Percentiles rank a stretch among this genome's conserved stretches.
These are phyloP conservation scores for Acleris cristana DNA, from an alignment of 2,888 invertebrate species.

Conservation along the genomic window DNA sequence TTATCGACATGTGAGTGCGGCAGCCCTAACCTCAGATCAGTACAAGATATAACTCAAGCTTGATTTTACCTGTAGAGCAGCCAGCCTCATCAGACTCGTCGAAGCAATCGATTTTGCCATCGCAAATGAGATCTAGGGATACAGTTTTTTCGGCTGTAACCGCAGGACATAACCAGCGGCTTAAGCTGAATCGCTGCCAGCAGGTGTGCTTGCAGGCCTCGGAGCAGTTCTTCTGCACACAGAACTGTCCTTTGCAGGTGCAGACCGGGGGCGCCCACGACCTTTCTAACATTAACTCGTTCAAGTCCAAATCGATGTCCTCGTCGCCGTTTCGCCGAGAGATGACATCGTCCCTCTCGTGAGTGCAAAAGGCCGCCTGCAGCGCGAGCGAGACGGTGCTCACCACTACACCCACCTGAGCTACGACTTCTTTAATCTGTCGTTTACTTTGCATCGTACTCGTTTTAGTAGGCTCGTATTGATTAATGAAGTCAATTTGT, in stretches of 20 bases:
- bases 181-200: slow-evolving; percentile 57
- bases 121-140: slow-evolving; percentile 61
- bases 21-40: no score
- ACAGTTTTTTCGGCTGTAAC: slow-evolving; percentile 50
- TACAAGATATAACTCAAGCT: neutral
- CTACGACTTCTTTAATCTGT: slow-evolving; percentile 43
- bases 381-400: slow-evolving; percentile 53
- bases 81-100: slow-evolving; percentile 67
- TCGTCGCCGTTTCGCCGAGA: slow-evolving; percentile 27
- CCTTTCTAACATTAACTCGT: slow-evolving; percentile 36
- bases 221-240: slow-evolving; percentile 51
- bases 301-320: slow-evolving; percentile 20
- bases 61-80: slow-evolving; percentile 50
- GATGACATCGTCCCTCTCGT: slow-evolving; percentile 31
- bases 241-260: slow-evolving; percentile 52
- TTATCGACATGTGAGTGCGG: no score
- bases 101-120: slow-evolving; percentile 72
- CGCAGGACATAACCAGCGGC: slow-evolving; percentile 60
- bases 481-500: slow-evolving; percentile 55
- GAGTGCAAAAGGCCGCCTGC: slow-evolving; percentile 54
- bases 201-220: slow-evolving; percentile 59
- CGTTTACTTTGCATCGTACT: slow-evolving; percentile 22
- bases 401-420: slow-evolving; percentile 56
- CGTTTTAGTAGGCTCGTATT: slow-evolving; percentile 41
- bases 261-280: slow-evolving; percentile 53